Evolutionary conservation across 30 jellyfish, hydroid and myxozoan genomes (phyloP).

Genomic region (Rhopilema esculentum): DNA sequence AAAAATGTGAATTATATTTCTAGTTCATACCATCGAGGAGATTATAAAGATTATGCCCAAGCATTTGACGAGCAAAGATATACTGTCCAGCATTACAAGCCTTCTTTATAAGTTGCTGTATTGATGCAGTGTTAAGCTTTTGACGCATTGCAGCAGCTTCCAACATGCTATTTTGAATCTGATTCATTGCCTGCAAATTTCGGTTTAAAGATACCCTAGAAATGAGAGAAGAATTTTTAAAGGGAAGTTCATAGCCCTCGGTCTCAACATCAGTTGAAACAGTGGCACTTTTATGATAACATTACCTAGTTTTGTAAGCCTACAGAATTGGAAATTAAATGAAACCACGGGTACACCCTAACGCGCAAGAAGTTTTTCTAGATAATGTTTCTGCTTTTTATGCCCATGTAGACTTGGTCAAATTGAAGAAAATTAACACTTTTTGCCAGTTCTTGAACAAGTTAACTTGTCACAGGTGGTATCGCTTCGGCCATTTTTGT

Average conservation of each 20-base stretch:
- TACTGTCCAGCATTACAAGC: conserved; percentile 52
- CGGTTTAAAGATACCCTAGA: conserved; percentile 50
- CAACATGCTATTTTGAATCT: conserved; percentile 61
- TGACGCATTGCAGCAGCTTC: conserved; percentile 73
- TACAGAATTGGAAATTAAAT: no score
- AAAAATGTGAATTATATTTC: neutral
- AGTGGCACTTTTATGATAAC: no score
- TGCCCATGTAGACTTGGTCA: no score
- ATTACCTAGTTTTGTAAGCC: no score
- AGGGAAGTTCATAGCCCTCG: neutral
- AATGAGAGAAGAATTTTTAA: neutral
- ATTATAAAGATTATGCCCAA: conserved; percentile 57
- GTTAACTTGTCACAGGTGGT: no score
- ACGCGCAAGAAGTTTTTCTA: no score
- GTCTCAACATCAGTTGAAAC: neutral
- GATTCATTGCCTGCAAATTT: conserved; percentile 47
- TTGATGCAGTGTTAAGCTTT: neutral
- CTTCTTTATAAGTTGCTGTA: conserved; percentile 35
- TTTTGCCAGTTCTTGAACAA: no score
- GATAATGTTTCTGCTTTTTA: no score
- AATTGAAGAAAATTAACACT: no score
- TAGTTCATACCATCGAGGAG: conserved; percentile 13
- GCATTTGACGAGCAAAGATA: conserved; percentile 69
- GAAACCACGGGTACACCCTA: no score
- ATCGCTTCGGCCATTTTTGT: no score